A percentile compares a stretch with the other conserved stretches of the same genome.
phyloP scores from a whole-genome alignment of 2,797 vertebrate genomes.

The Chaetophractus vellerosus region DNA sequence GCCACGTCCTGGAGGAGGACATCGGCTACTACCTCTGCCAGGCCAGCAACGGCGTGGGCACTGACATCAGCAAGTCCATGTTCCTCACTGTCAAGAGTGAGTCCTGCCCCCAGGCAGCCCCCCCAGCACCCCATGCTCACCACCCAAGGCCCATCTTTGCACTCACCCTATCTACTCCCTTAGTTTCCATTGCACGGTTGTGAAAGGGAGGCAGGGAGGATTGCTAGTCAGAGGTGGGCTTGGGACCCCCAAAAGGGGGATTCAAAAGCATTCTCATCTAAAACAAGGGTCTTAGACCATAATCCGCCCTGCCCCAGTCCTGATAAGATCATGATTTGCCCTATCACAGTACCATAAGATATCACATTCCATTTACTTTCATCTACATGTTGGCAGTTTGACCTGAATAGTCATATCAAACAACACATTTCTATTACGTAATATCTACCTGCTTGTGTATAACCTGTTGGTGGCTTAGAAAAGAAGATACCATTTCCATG shows the following conservation, averaged over 20 bases:
- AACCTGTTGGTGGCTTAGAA: background rate
- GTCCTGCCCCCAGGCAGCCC: constrained; percentile 62
- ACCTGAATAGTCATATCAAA: background rate
- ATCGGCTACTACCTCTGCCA: constrained; percentile 99
- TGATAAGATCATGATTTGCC: background rate
- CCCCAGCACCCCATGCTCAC: background rate
- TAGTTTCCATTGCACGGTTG: background rate
- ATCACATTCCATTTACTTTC: background rate
- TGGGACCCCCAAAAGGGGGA: background rate
- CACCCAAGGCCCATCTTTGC: background rate
- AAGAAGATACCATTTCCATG: background rate
- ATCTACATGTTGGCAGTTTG: background rate
- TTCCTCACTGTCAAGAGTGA: constrained; percentile 98
- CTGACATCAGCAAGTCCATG: constrained; percentile 99
- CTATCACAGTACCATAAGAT: too few relatives aligned
- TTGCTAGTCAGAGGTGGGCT: background rate
- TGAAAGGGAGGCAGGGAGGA: background rate
- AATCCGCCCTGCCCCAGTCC: too few relatives aligned
- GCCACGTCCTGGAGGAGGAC: constrained; percentile 98
- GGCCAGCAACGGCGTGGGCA: constrained; percentile 98
- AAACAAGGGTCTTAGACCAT: background rate
- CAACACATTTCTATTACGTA: background rate
- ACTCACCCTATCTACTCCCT: background rate
- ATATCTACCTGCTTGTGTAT: background rate
- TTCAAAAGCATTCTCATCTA: background rate